Conservation (phyloP, 2,113 vertebrate genomes). For the Sterna hirundo region DNA sequence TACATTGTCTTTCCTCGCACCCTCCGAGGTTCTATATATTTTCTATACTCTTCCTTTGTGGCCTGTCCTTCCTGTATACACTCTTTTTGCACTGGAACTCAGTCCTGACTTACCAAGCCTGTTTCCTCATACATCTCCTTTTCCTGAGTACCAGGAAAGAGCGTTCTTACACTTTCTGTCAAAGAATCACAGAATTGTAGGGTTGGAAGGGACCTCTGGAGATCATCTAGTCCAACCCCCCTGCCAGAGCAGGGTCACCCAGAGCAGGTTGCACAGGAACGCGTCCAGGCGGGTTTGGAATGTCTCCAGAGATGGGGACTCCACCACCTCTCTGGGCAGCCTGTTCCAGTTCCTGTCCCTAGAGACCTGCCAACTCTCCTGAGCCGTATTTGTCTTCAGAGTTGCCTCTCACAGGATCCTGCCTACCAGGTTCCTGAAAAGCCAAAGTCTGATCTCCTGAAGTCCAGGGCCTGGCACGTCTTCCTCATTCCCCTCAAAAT, state of each 20-base stretch:
- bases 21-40: fast-evolving
- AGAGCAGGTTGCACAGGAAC: too few relatives aligned
- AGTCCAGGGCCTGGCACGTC: background rate
- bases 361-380: background rate
- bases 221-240: too few relatives aligned
- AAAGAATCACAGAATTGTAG: too few relatives aligned
- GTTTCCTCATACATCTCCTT: background rate
- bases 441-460: background rate
- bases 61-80: background rate
- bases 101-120: background rate
- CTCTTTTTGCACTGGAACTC: background rate
- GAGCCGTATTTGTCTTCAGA: background rate
- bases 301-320: too few relatives aligned
- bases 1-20: background rate
- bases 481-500: background rate
- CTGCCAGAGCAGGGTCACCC: too few relatives aligned
- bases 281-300: too few relatives aligned
- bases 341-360: background rate
- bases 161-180: background rate
- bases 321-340: too few relatives aligned
- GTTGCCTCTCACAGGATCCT: background rate
- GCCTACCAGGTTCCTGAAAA: background rate
- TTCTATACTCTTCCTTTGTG: background rate
- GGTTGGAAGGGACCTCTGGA: too few relatives aligned
- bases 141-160: background rate